Conservation (phyloP, 2,113 vertebrate genomes). For the Crotalus tigris region DNA sequence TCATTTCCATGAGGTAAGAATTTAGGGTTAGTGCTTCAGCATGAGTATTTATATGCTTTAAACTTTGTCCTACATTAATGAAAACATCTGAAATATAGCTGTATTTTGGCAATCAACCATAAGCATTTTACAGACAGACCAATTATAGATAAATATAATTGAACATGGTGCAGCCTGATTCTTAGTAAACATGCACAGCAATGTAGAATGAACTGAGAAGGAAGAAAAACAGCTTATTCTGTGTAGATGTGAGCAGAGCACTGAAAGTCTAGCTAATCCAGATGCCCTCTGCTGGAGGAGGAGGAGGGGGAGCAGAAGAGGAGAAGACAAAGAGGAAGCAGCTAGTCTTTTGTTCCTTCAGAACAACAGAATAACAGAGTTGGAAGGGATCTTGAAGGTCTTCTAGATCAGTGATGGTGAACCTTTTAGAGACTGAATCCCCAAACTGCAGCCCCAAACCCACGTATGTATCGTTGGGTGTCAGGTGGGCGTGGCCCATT, state of each 20-base stretch:
- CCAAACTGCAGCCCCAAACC: too few relatives aligned
- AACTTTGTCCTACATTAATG: background rate
- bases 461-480: too few relatives aligned
- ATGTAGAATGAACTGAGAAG: background rate
- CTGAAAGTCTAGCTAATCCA: background rate
- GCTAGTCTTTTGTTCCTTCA: background rate
- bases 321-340: background rate
- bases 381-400: background rate
- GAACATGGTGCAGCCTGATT: background rate
- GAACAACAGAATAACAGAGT: background rate
- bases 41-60: slow-evolving; percentile 23
- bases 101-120: background rate
- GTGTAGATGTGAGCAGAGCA: background rate
- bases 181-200: background rate
- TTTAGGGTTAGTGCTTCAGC: background rate
- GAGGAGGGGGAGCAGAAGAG: background rate
- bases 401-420: background rate
- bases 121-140: background rate
- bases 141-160: background rate
- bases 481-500: too few relatives aligned
- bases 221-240: background rate
- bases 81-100: background rate
- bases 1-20: slow-evolving; percentile 91
- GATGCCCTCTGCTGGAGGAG: background rate
- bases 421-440: too few relatives aligned